Conservation (phyloP, 1,140 invertebrate species). For the Tetranychus urticae region DNA sequence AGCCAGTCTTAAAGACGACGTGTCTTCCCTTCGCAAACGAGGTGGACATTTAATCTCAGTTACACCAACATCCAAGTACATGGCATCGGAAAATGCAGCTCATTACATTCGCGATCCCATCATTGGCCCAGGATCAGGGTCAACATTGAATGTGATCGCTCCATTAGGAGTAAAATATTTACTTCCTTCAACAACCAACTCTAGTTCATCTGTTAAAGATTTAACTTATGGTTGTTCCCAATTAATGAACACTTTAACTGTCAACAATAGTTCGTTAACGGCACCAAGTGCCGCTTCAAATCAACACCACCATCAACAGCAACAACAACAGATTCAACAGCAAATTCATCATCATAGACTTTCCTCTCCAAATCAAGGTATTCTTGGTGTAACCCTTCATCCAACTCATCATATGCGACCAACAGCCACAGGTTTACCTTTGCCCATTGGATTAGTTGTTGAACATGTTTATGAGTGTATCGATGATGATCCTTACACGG, state of each 20-base stretch:
- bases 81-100: background rate
- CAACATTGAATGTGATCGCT: background rate
- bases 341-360: background rate
- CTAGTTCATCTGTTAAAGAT: background rate
- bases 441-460: background rate
- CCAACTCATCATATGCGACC: background rate
- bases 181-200: background rate
- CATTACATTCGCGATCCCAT: background rate
- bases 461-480: conserved; percentile 11
- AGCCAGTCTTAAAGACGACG: background rate
- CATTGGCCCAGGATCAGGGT: background rate
- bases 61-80: background rate
- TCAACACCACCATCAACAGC: too few relatives aligned
- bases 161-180: background rate
- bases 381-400: background rate
- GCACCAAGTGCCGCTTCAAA: too few relatives aligned
- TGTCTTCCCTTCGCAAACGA: background rate
- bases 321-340: too few relatives aligned
- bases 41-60: background rate
- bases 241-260: background rate
- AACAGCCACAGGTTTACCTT: background rate
- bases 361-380: background rate
- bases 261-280: background rate
- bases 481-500: conserved; percentile 9
- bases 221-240: background rate